Conservation (phyloP, 2,888 invertebrate genomes). For the Neoscelio sp. region DNA sequence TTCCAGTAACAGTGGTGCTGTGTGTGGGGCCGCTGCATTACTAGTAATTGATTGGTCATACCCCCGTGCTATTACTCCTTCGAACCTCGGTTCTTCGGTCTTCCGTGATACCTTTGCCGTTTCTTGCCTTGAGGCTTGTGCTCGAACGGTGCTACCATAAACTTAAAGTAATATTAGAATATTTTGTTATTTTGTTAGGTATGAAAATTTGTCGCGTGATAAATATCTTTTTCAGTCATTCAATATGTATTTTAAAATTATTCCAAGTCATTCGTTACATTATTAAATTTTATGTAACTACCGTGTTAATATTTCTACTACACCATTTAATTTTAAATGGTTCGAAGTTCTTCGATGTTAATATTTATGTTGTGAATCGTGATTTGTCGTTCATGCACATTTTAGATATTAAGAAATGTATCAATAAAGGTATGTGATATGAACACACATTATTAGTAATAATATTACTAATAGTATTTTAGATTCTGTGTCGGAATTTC, state of each 20-base stretch:
- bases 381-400: too few species aligned
- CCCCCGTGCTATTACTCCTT: constrained; percentile 80
- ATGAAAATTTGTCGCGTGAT: constrained; percentile 29
- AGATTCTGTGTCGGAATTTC: too few species aligned
- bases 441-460: too few species aligned
- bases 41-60: constrained; percentile 83
- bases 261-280: too few species aligned
- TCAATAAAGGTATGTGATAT: too few species aligned
- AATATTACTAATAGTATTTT: too few species aligned
- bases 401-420: too few species aligned
- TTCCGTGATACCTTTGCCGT: constrained; percentile 74
- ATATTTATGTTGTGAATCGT: too few species aligned
- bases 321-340: too few species aligned
- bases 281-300: too few species aligned
- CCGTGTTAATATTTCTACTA: too few species aligned
- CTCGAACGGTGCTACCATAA: constrained; percentile 54
- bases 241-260: background rate
- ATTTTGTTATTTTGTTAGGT: constrained; percentile 22
- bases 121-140: constrained; percentile 51
- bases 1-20: constrained; percentile 81
- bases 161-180: constrained; percentile 41
- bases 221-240: constrained; percentile 23
- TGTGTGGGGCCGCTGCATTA: constrained; percentile 82
- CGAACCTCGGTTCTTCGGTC: constrained; percentile 77
- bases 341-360: too few species aligned